Conservation (phyloP, 2,113 vertebrate genomes). For the Chionodraco myersi region DNA sequence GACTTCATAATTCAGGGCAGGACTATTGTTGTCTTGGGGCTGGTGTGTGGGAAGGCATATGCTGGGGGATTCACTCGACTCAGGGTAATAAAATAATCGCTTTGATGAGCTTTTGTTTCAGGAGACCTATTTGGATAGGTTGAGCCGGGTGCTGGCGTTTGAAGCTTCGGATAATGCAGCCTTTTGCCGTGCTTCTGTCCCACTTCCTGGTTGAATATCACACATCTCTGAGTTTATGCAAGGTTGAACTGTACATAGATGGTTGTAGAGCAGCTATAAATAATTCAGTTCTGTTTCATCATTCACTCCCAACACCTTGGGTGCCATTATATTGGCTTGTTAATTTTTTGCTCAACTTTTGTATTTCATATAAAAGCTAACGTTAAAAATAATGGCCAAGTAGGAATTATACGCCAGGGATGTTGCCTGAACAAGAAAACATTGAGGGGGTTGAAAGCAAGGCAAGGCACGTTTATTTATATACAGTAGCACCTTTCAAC, state of each 20-base stretch:
- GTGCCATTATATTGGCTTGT: neutral
- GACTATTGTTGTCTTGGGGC: constrained; percentile 54
- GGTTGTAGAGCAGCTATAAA: neutral
- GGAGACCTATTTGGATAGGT: constrained; percentile 58
- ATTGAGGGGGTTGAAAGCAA: too few species aligned
- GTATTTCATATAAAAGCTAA: neutral
- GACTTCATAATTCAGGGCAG: constrained; percentile 56
- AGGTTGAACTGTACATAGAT: neutral
- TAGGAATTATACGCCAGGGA: neutral
- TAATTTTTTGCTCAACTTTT: neutral
- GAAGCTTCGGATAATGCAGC: constrained; percentile 35
- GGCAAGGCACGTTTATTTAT: too few species aligned
- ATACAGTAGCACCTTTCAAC: too few species aligned
- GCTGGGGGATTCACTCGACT: constrained; percentile 45
- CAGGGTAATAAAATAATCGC: constrained; percentile 63
- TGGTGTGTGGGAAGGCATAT: constrained; percentile 45
- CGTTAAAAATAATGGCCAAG: neutral
- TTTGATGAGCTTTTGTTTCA: constrained; percentile 72
- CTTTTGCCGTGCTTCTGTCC: constrained; percentile 21
- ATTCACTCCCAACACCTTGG: neutral
- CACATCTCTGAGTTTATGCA: neutral
- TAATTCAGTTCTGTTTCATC: neutral
- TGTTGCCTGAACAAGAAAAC: neutral
- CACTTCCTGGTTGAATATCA: neutral
- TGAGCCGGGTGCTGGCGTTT: constrained; percentile 39